Evolutionary conservation across 2,888 invertebrate genomes (phyloP).

Genomic region (Drosophila meridiana): DNA sequence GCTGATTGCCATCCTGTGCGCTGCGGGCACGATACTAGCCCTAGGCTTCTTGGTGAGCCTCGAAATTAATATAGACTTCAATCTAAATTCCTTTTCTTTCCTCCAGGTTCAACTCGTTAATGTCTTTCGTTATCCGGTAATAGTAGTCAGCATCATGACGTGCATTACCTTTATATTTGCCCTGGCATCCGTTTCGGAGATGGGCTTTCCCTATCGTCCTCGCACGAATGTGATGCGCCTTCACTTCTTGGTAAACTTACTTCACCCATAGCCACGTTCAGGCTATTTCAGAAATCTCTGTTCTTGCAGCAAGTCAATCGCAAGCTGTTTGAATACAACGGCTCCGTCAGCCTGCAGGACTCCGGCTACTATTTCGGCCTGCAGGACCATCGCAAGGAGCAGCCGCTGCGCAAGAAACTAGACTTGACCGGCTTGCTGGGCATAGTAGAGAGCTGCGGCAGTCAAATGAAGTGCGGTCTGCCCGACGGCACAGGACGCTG

Average conservation of each 20-base stretch:
- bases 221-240: slow-evolving; percentile 85
- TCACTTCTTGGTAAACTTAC: slow-evolving; percentile 85
- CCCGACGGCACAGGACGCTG: slow-evolving; percentile 78
- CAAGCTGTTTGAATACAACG: slow-evolving; percentile 83
- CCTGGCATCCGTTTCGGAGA: slow-evolving; percentile 84
- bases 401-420: slow-evolving; percentile 54
- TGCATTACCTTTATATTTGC: slow-evolving; percentile 72
- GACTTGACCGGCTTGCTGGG: slow-evolving; percentile 57
- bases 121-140: slow-evolving; percentile 80
- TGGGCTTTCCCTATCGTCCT: slow-evolving; percentile 87
- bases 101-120: slow-evolving; percentile 81
- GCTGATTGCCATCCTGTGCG: slow-evolving; percentile 85
- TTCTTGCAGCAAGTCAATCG: slow-evolving; percentile 85
- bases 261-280: not conserved
- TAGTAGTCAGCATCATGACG: slow-evolving; percentile 66
- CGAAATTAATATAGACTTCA: not conserved
- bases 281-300: rapidly evolving
- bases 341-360: slow-evolving; percentile 82
- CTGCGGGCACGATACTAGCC: slow-evolving; percentile 77
- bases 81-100: not conserved
- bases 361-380: slow-evolving; percentile 86
- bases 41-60: slow-evolving; percentile 81
- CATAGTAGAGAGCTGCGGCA: slow-evolving; percentile 63
- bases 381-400: slow-evolving; percentile 82
- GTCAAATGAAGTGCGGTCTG: slow-evolving; percentile 77